Percentiles rank a stretch among this genome's conserved stretches.
phyloP scores from a whole-genome alignment of 2,888 invertebrate genomes.

The Pheosia tremula region DNA sequence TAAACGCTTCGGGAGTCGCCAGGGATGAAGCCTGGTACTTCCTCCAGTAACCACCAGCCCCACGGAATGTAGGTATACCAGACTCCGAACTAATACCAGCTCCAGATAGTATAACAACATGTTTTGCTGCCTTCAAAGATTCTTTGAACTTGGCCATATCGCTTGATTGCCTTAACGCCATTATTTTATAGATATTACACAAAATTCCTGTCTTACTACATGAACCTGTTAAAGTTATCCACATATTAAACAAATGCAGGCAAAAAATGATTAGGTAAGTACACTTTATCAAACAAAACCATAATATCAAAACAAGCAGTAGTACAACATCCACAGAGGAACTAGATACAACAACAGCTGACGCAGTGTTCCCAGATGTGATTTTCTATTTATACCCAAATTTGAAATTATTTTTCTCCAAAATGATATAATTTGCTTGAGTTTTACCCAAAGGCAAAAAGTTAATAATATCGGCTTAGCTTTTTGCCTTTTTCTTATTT shows the following conservation, averaged over 20 bases:
- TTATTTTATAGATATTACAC: conserved; percentile 27
- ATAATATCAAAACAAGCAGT: no score
- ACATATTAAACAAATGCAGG: conserved; percentile 22
- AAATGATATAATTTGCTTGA: no score
- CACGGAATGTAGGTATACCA: conserved; percentile 94
- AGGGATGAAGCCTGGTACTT: conserved; percentile 87
- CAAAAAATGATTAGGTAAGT: background rate
- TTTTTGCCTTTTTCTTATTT: no score
- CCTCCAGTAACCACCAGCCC: conserved; percentile 93
- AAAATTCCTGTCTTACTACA: conserved; percentile 23
- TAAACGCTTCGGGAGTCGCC: conserved; percentile 89
- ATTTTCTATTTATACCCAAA: no score
- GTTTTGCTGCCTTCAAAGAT: conserved; percentile 83
- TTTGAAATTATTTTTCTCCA: no score
- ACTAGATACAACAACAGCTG: no score
- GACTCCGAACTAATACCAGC: conserved; percentile 94
- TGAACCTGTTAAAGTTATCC: conserved; percentile 28
- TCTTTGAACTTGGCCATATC: conserved; percentile 83
- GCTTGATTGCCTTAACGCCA: conserved; percentile 56
- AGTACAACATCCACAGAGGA: no score
- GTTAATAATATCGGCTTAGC: no score
- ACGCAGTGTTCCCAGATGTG: no score
- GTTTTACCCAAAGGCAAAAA: no score
- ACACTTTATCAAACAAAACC: no score
- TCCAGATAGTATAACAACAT: conserved; percentile 89